Conservation (phyloP, 2,888 invertebrate genomes). For the Ichneumoninae sp. region DNA sequence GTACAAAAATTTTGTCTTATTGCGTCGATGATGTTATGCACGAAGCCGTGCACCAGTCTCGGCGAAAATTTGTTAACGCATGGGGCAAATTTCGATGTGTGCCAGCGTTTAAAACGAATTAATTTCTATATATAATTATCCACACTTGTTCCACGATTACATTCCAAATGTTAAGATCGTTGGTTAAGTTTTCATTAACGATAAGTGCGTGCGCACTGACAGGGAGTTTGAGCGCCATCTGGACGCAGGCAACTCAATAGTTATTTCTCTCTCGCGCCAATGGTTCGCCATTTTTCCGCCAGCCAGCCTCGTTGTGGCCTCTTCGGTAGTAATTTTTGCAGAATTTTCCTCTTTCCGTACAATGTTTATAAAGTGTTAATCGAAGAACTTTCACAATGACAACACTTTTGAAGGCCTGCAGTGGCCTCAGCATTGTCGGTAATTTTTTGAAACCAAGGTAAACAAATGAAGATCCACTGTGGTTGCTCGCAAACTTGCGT, state of each 20-base stretch:
- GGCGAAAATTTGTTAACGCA: neutral
- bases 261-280: neutral
- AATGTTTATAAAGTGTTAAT: conserved; percentile 47
- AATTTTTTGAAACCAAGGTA: conserved; percentile 77
- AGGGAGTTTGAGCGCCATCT: neutral
- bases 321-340: neutral
- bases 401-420: conserved; percentile 72
- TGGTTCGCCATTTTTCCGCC: neutral
- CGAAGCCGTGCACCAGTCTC: neutral
- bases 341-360: neutral
- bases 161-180: neutral
- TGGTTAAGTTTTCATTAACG: neutral
- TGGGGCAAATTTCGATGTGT: neutral
- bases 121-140: neutral
- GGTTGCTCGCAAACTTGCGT: neutral
- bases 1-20: neutral
- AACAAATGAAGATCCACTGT: conserved; percentile 1
- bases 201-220: too few species aligned
- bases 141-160: neutral
- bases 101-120: neutral
- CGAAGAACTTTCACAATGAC: conserved; percentile 71
- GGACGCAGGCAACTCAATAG: neutral
- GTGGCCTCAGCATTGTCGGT: conserved; percentile 68
- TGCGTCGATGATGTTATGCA: neutral
- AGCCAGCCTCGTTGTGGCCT: neutral